phyloP scores from a whole-genome alignment of 37 sponge, comb jelly and placozoan genomes.

The Hexactinellida sp. region DNA sequence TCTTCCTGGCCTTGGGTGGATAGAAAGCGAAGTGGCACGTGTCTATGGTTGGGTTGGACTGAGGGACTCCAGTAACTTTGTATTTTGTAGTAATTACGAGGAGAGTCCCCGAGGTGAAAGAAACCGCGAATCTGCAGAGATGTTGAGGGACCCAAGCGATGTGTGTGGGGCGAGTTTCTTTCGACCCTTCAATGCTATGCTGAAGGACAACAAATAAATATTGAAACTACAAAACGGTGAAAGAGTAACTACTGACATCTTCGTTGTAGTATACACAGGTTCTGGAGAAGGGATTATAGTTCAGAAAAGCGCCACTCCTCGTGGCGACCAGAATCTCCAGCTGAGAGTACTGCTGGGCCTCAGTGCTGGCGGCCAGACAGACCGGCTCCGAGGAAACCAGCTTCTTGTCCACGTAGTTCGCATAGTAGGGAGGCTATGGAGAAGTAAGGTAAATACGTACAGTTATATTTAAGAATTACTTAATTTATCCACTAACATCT shows the following conservation, averaged over 20 bases:
- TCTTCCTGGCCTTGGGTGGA: background rate
- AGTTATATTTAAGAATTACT: too few relatives aligned
- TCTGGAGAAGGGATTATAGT: conserved; percentile 1
- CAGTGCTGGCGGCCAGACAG: background rate
- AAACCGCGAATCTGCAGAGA: background rate
- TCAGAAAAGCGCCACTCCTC: background rate
- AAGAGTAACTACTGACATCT: background rate
- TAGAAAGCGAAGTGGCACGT: conserved; percentile 20
- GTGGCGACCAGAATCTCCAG: background rate
- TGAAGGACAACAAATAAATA: background rate
- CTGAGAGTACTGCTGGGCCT: background rate
- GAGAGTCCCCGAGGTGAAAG: background rate
- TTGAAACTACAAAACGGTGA: background rate
- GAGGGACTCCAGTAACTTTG: background rate
- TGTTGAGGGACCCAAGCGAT: background rate
- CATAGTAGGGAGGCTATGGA: background rate
- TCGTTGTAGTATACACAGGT: background rate
- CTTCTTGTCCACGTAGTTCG: background rate
- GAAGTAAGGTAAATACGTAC: background rate
- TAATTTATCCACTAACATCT: too few relatives aligned
- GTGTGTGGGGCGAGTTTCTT: background rate
- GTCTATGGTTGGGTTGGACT: background rate
- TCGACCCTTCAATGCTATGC: background rate
- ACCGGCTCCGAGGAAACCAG: background rate
- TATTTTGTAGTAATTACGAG: background rate